Evolutionary conservation across 1,140 invertebrate species (phyloP).

Genomic region (Heliconius hermathena): DNA sequence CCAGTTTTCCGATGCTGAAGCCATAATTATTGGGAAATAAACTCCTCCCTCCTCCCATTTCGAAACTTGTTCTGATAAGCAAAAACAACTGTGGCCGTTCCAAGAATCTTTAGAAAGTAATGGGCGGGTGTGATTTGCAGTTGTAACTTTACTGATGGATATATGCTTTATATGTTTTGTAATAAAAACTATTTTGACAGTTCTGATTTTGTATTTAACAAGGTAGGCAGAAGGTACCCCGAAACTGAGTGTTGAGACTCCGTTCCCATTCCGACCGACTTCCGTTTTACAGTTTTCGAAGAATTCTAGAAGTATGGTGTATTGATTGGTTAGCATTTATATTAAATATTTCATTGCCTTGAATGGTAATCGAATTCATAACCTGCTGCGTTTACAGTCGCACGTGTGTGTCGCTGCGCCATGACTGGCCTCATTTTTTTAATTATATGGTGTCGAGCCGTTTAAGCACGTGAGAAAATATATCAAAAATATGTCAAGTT

Average conservation of each 20-base stretch:
- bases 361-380: too few species aligned
- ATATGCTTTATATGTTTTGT: slow-evolving; percentile 11
- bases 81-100: slow-evolving; percentile 34
- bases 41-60: slow-evolving; percentile 39
- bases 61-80: slow-evolving; percentile 28
- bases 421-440: too few species aligned
- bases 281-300: too few species aligned
- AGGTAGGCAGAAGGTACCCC: too few species aligned
- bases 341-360: too few species aligned
- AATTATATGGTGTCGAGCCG: slow-evolving; percentile 25
- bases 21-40: slow-evolving; percentile 36
- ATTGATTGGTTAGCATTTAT: neutral
- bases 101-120: slow-evolving; percentile 36
- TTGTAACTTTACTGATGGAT: neutral
- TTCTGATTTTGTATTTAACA: neutral
- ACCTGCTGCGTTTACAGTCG: too few species aligned
- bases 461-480: slow-evolving; percentile 33
- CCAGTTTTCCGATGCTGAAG: slow-evolving; percentile 37
- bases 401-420: too few species aligned
- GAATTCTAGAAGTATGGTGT: too few species aligned
- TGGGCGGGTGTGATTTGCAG: slow-evolving; percentile 23
- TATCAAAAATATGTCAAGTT: slow-evolving; percentile 23
- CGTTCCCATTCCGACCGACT: too few species aligned
- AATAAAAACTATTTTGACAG: neutral
- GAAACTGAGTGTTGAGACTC: too few species aligned